Conservation (phyloP, 2,797 vertebrate species). For the Notolabrus celidotus region DNA sequence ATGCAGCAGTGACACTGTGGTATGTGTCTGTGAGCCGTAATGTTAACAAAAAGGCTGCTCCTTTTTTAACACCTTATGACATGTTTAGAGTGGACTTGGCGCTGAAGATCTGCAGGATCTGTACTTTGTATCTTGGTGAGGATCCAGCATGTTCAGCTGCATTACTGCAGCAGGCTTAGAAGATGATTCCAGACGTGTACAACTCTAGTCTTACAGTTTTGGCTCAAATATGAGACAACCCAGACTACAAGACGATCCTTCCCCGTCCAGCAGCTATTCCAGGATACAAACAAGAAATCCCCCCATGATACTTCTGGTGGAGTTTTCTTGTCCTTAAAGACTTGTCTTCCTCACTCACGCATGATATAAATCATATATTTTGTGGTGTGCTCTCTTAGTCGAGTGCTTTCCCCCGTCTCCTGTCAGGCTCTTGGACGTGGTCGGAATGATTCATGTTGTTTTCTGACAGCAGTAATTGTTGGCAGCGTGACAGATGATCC, state of each 20-base stretch:
- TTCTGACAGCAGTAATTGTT: neutral
- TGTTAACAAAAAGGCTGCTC: neutral
- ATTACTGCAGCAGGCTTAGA: constrained; percentile 33
- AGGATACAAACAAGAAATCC: neutral
- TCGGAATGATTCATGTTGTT: neutral
- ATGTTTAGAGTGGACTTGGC: constrained; percentile 1
- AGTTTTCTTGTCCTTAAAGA: neutral
- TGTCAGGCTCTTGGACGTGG: neutral
- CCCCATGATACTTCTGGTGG: neutral
- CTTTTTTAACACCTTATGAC: neutral
- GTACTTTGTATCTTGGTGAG: neutral
- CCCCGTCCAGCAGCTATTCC: neutral
- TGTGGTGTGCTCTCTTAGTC: neutral
- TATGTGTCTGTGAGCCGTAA: neutral
- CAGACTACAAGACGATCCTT: neutral
- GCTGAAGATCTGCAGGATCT: constrained; percentile 9
- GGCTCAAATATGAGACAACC: neutral
- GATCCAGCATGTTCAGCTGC: constrained; percentile 26
- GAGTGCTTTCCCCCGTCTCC: too few relatives aligned
- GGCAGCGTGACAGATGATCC: constrained; percentile 11
- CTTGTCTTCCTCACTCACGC: neutral
- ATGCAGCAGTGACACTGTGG: constrained; percentile 1
- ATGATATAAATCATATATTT: neutral
- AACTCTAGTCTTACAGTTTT: neutral
- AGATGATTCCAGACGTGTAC: constrained; percentile 35